Base-by-base conservation (phyloP, 2,797 vertebrate species). In the Vireo griseus region DNA sequence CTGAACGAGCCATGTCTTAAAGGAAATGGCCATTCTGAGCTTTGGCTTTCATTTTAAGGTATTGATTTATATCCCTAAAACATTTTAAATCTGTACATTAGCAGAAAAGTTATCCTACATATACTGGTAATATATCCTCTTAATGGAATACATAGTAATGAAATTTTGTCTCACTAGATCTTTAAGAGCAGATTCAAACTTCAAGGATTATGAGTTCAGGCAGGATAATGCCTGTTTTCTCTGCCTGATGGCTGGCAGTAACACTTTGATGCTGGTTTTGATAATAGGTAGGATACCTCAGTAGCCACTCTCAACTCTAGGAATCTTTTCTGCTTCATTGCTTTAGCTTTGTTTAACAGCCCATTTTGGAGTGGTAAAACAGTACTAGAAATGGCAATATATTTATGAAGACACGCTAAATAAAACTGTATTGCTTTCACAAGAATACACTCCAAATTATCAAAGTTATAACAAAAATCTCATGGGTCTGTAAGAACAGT, bases 31-130 rank as follows among this genome's bases (percentile, higher is more conserved):
- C 69, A 75, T 86, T 84, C 59, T 73, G 83, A 96, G 88, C 76
- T 76, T 80, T 48, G 68, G 77, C 40, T 35, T 71, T 77, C 80
- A 45, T 61, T 94, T 91, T 47, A 90, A 87, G 67, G 80, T 79
- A 92, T 51, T 96, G 74, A 95, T 86, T 96, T 83, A 92, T 68
- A 94, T 58, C 77, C 66, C 66, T 91, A 48, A 91, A 94, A 87
- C 44, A 55, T 78, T 91, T 84, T 74, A 47, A 75, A 78, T 74
- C 62, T 77, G 55, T 40, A 68, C 90, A 68, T 88, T 95, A 92
- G 62, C 58, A 84, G 47, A 63, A 51, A 81, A 90, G 54, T 81
- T 92, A 86, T 59, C 59, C 48, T 42, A 72, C 47, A 45, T 67
- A 15, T 37, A 31, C n/a, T 28, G 44, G 44, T 62, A 86, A 94